Conservation (phyloP, 2,797 vertebrate genomes). For the Notamacropus eugenii region DNA sequence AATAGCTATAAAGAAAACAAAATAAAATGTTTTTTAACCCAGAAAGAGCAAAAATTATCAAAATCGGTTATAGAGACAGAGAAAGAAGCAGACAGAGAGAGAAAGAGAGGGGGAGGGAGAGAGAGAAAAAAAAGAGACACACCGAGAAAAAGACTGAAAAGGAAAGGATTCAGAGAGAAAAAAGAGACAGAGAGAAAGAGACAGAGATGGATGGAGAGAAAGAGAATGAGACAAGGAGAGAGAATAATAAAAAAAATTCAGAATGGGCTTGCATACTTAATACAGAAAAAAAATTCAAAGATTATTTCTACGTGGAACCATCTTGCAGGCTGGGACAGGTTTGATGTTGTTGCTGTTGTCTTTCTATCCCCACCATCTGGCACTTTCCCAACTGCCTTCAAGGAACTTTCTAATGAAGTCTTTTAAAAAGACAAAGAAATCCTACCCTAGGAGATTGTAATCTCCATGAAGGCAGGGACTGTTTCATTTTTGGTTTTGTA, state of each 20-base stretch:
- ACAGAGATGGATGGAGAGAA: neutral
- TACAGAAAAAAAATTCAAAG: neutral
- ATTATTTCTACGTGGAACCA: neutral
- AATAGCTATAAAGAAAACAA: conserved; percentile 34
- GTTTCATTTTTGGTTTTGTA: neutral
- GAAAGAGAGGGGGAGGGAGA: neutral
- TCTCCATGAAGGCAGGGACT: neutral
- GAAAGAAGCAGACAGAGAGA: neutral
- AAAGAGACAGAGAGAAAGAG: neutral
- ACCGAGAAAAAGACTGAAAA: neutral
- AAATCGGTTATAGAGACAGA: neutral
- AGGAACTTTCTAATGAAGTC: neutral
- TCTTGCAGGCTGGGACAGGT: neutral
- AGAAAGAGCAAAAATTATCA: neutral
- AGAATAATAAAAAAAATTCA: neutral
- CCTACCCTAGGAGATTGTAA: neutral
- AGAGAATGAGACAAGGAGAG: neutral
- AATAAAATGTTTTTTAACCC: conserved; percentile 22
- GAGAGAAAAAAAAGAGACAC: neutral
- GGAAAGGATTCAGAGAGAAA: no score
- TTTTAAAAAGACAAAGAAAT: neutral
- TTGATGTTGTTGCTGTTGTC: neutral
- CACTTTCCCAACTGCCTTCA: neutral
- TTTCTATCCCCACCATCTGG: neutral
- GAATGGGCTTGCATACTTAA: neutral